Percentiles rank a stretch among this genome's conserved stretches.
Evolutionary conservation across 1,140 invertebrate genomes (phyloP).

Genomic region (Apis laboriosa): DNA sequence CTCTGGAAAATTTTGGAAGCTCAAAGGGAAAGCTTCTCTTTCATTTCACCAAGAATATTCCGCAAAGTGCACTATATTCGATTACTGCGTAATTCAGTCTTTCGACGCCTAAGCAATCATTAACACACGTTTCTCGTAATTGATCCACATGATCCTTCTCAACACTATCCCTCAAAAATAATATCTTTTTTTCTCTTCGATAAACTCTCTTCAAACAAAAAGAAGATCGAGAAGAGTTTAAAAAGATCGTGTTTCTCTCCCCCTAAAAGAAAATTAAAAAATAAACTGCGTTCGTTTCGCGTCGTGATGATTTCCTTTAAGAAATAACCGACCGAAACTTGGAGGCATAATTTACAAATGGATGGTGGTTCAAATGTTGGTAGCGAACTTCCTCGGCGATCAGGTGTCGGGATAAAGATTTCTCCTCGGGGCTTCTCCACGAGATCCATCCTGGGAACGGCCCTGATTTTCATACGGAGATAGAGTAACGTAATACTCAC

Average conservation of each 20-base stretch:
- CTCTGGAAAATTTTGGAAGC: background rate
- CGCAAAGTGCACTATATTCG: slow-evolving; percentile 15
- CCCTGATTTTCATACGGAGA: slow-evolving; percentile 16
- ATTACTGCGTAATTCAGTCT: slow-evolving; percentile 20
- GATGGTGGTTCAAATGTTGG: slow-evolving; percentile 13
- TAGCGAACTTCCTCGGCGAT: slow-evolving; percentile 39
- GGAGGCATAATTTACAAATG: background rate
- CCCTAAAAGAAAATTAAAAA: too few species aligned
- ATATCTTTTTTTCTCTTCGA: background rate
- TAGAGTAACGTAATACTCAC: slow-evolving; percentile 18
- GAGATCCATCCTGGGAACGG: slow-evolving; percentile 2
- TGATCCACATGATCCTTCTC: background rate
- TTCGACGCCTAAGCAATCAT: background rate
- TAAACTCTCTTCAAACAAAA: background rate
- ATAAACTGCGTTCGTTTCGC: background rate
- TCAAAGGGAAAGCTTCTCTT: too few species aligned
- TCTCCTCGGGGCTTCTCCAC: slow-evolving; percentile 15
- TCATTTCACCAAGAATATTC: background rate
- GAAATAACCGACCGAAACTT: slow-evolving; percentile 33
- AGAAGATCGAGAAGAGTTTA: background rate
- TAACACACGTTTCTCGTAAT: background rate
- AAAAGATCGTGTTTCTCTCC: background rate
- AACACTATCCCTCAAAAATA: background rate
- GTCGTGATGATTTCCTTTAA: background rate
- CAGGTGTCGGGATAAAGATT: slow-evolving; percentile 40